Evolutionary conservation across 2,797 vertebrate species (phyloP).

Genomic region (Lithobates pipiens): DNA sequence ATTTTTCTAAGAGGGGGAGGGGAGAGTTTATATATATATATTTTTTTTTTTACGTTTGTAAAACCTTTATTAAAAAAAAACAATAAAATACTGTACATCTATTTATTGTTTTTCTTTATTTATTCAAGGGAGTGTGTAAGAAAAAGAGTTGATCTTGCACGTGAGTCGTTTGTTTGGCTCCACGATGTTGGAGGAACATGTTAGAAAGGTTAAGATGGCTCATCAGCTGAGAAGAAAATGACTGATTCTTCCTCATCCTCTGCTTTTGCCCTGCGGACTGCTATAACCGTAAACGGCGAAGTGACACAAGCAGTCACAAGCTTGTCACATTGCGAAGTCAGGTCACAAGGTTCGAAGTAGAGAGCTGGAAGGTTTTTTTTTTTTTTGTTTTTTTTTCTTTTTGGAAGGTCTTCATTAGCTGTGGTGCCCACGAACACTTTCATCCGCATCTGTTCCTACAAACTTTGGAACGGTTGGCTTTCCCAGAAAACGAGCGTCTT

Average conservation of each 20-base stretch:
- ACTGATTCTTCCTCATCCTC: constrained; percentile 28
- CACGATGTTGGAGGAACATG: not conserved
- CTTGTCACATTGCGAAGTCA: constrained; percentile 77
- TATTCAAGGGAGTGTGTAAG: not conserved
- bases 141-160: not conserved
- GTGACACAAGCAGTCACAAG: constrained; percentile 84
- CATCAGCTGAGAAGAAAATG: constrained; percentile 55
- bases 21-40: no score
- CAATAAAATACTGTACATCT: no score
- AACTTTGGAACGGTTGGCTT: constrained; percentile 61
- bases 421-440: constrained; percentile 65
- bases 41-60: no score
- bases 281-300: constrained; percentile 76
- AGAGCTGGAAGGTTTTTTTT: constrained; percentile 73
- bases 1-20: no score
- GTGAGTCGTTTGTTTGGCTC: constrained; percentile 13
- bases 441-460: not conserved
- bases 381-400: constrained; percentile 61
- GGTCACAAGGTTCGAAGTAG: constrained; percentile 72
- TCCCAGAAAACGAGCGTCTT: not conserved
- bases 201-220: constrained; percentile 22
- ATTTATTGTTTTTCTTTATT: no score
- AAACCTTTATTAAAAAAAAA: no score
- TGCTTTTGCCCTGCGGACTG: constrained; percentile 65
- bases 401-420: constrained; percentile 74